Base-by-base conservation (phyloP, 2,888 invertebrate species). In the Sarcophaga rosellei region DNA sequence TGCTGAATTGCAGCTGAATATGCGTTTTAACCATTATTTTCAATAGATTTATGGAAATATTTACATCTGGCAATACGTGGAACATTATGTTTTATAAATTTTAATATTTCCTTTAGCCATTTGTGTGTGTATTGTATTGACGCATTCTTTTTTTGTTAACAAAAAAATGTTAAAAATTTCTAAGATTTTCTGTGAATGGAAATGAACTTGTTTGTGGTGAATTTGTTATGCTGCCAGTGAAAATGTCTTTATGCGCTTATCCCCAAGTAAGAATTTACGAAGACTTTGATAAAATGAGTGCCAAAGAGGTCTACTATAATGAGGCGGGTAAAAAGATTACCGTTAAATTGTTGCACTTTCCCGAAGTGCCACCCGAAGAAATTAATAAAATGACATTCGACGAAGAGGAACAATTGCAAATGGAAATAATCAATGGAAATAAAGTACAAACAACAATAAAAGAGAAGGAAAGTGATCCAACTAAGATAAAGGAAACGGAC, bases 221-320 rank as follows among this genome's bases (percentile, higher is more conserved):
- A 78, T 81, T 57, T 66, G 86, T 84, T 84, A 86, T 86, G 86
- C 84, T 81, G 84, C 84, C 86, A 74, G 86, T 81, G 82, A 92
- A 91, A 89, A 93, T 93, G 93, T 92, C 93, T 85, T 91, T 93
- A 91, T 93, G 93, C 89, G 92, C 92, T 59, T 91, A 91, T 88
- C 91, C 91, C 65, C 91, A 91, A 90, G 93, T 93, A 70, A 91
- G 92, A 88, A 93, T 93, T 86, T 93, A 92, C 88, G 93, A 93
- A 90, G 93, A 93, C 89, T 93, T 93, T 84, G 93, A 93, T 89
- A 93, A 93, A 90, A 93, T 93, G 93, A 93, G 93, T 88, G 93
- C 93, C 89, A 93, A 93, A 88, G 93, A 93, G 87, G 93, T 93
- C 11, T 93, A 92, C 84, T 93, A 91, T 84, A 93, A 92, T 75